Evolutionary conservation across 1,140 invertebrate species (phyloP), one percentile per base, ranked within the genome.

Genomic region (Littorina saxatilis): DNA sequence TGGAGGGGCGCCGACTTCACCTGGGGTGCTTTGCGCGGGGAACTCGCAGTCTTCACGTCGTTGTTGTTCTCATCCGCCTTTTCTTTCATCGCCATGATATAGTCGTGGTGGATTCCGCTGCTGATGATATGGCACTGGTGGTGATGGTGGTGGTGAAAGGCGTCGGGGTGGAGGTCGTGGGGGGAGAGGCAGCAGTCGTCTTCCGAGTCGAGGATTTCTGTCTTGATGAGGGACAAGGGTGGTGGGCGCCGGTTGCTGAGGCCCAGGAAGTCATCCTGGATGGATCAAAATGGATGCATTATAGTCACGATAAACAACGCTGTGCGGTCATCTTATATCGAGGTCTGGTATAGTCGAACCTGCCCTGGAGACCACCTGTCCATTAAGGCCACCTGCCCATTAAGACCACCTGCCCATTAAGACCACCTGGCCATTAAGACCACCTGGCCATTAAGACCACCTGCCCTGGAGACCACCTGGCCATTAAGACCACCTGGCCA

Each of bases 241-340:
- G 27, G 17, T 0, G 66, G 66, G 17, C 43, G 43, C 4, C 66
- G 66, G 66, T 32, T 29, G 27, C 66, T 37, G 20, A 35, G 32
- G 20, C 66, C 66, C 37, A 68, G 66, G 9, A 68, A 68, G 29
- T 68, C 66, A 35, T 68, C 66, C 66, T 68, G 66, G 27, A 47
- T 47, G 17, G 43, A 17, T 47, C 43, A 47, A 47, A 47, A 47
- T 5, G 43, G n/a, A n/a, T n/a, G n/a, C n/a, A n/a, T n/a, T n/a
- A n/a, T n/a, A n/a, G n/a, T n/a, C n/a, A n/a, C n/a, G n/a, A n/a
- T n/a, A n/a, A n/a, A n/a, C n/a, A n/a, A n/a, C n/a, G n/a, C n/a
- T n/a, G n/a, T n/a, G n/a, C n/a, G n/a, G n/a, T n/a, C n/a, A n/a
- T n/a, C n/a, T n/a, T n/a, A n/a, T n/a, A n/a, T n/a, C n/a, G n/a